Percentiles rank a stretch among this genome's conserved stretches.
These are phyloP conservation scores for Microcebus tavaratra DNA, from an alignment of 2,113 vertebrate species.

Conservation along the genomic window DNA sequence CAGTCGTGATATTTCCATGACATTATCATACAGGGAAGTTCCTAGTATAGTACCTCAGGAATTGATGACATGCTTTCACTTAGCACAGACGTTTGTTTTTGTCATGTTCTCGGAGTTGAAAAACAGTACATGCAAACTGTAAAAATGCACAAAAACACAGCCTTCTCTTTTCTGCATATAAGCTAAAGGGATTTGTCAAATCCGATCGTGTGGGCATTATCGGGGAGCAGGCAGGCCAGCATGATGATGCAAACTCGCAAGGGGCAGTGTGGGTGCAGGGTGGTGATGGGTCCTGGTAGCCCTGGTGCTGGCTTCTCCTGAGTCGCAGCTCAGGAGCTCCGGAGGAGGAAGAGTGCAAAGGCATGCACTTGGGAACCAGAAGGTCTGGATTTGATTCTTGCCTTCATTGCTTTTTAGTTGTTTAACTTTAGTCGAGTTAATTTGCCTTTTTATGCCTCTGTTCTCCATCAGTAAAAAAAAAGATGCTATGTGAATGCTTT, in stretches of 20 bases:
- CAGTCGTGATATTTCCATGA: not conserved
- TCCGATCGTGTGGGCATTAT: not conserved
- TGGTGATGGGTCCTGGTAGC: not conserved
- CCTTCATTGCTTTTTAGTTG: not conserved
- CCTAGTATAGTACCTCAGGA: not conserved
- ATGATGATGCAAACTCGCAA: no score
- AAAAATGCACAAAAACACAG: not conserved
- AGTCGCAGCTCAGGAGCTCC: no score
- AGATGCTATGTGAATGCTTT: not conserved
- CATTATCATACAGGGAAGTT: not conserved
- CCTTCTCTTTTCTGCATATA: not conserved
- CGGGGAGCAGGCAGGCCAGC: not conserved
- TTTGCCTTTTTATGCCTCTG: not conserved
- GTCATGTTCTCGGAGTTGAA: not conserved
- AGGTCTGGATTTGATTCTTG: not conserved
- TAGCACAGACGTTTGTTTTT: not conserved
- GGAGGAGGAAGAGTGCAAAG: not conserved
- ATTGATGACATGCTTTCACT: not conserved
- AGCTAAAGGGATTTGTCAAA: not conserved
- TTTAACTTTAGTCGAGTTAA: not conserved
- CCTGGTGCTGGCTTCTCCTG: not conserved
- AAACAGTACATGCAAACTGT: not conserved
- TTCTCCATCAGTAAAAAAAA: not conserved
- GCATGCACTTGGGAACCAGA: not conserved
- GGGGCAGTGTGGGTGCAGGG: rapidly evolving